Evolutionary conservation across 2,797 vertebrate genomes (phyloP).

Genomic region (Ataeniobius toweri): DNA sequence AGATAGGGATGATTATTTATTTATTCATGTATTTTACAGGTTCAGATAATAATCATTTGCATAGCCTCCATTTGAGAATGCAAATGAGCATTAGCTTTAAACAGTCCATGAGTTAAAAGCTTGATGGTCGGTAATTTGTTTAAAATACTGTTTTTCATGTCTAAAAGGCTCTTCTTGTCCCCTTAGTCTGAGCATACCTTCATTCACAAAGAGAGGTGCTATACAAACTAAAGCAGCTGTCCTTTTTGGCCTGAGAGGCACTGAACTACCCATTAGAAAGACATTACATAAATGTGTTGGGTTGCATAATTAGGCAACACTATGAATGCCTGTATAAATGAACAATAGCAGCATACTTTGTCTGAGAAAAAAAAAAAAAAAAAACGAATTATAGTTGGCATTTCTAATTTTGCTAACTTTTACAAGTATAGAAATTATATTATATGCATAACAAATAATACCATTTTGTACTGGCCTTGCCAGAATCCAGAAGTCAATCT

Average conservation of each 20-base stretch:
- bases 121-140: not conserved
- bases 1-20: slow-evolving; percentile 10
- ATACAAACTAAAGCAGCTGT: not conserved
- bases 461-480: not conserved
- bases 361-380: not conserved
- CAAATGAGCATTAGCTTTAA: not conserved
- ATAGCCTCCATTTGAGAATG: not conserved
- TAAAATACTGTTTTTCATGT: not conserved
- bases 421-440: not conserved
- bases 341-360: not conserved
- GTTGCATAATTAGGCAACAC: not conserved
- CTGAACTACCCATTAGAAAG: not conserved
- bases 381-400: not conserved
- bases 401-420: not conserved
- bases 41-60: slow-evolving; percentile 12
- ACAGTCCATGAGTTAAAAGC: slow-evolving; percentile 1
- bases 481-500: not conserved
- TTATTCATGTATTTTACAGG: slow-evolving; percentile 21
- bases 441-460: not conserved
- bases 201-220: not conserved
- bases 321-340: not conserved
- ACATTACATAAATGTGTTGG: not conserved
- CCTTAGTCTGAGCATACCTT: not conserved
- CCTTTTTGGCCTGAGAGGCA: not conserved
- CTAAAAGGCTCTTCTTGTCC: not conserved